Evolutionary conservation across 1,140 invertebrate species (phyloP), one percentile per base, ranked within the genome.

Genomic region (Prorops nasuta): DNA sequence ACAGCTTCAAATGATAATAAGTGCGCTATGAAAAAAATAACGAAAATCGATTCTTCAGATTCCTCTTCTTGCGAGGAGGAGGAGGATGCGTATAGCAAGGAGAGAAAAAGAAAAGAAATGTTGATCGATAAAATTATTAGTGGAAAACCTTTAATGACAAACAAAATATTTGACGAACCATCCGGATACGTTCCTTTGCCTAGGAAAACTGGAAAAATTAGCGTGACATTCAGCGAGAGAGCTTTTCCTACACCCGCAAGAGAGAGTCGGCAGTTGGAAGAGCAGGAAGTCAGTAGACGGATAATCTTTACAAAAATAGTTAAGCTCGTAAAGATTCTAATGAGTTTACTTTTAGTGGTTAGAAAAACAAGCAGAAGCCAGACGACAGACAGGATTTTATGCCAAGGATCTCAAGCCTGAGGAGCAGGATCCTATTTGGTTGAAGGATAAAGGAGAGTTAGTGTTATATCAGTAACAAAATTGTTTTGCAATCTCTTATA

Each of bases 351-450:
- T 47, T 17, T 49, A 86, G 80, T 94, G 89, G 89, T 69, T 94
- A 9, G 80, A 81, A 35, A 93, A 93, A 69, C 86, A 92, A 70
- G 85, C 83, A 3, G 83, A 88, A 68, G 88, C 88, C 10, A 80
- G 86, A 63, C 77, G 83, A 66, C 83, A 81, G 38, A 81, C 80
- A 44, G 89, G 90, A 67, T 86, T 92, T 57, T 78, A 86, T 16
- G 83, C 83, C 18, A 84, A 86, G 65, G 89, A 94, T 76, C 74
- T 94, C 2, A 78, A 84, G 44, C 85, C 86, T 7, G 89, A 94
- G 70, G 91, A 94, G 72, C 84, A 85, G 59, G 87, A 93, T 77
- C 90, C 91, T 3, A 77, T 86, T 45, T 93, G 87, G 84, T 81
- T 92, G 32, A 85, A 89, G 54, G 83, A 87, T 38, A 93, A 93